Conservation (phyloP, 2,797 vertebrate genomes). For the Thaleichthys pacificus region DNA sequence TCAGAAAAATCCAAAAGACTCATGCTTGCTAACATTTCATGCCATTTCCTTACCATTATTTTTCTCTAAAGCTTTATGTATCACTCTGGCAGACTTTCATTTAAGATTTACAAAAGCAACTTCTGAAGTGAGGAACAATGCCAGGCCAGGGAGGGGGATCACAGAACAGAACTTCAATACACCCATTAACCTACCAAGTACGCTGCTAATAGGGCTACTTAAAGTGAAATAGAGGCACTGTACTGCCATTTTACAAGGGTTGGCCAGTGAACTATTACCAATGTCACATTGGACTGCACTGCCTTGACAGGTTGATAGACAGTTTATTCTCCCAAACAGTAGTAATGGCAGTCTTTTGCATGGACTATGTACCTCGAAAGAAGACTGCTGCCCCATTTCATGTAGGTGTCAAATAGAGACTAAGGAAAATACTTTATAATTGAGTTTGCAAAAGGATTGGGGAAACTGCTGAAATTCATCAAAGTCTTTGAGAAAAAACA, state of each 20-base stretch:
- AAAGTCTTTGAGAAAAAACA: background rate
- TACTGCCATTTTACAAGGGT: conserved; percentile 8
- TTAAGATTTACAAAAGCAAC: background rate
- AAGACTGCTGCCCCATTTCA: background rate
- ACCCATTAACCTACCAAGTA: conserved; percentile 3
- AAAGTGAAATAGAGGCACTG: conserved; percentile 3
- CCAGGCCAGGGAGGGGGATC: too few relatives aligned
- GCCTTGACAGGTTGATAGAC: background rate
- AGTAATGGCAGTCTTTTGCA: background rate
- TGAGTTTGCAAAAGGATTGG: background rate
- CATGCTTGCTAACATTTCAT: background rate
- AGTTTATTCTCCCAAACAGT: background rate
- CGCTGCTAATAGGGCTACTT: conserved; percentile 8
- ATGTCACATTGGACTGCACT: background rate
- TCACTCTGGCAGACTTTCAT: background rate
- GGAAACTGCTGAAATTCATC: background rate
- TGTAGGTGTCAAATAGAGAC: background rate
- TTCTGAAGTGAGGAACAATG: background rate
- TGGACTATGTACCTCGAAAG: background rate
- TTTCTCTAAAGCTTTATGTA: background rate
- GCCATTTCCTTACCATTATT: too few relatives aligned
- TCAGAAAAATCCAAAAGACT: background rate
- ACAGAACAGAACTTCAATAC: background rate
- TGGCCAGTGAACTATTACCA: conserved; percentile 11
- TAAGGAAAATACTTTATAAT: background rate